Conservation (phyloP, 2,888 invertebrate species). For the Apodemia zela region DNA sequence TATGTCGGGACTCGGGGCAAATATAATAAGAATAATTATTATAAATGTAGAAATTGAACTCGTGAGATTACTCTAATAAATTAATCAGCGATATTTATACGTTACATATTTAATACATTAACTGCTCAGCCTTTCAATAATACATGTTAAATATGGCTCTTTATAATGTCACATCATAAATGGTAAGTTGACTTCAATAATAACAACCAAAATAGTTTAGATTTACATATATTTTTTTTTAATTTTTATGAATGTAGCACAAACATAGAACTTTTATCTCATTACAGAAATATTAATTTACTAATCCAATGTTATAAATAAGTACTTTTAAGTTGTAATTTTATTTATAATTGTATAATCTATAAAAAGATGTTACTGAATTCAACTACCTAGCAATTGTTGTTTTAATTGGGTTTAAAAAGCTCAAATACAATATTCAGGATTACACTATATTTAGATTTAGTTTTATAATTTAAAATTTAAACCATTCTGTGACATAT, state of each 20-base stretch:
- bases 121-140: background rate
- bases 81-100: constrained; percentile 20
- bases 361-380: background rate
- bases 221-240: too few relatives aligned
- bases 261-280: background rate
- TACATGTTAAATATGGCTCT: too few relatives aligned
- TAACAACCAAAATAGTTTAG: too few relatives aligned
- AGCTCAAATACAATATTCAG: background rate
- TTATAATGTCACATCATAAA: too few relatives aligned
- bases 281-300: background rate
- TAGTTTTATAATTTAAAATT: background rate
- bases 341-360: background rate
- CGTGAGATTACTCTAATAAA: constrained; percentile 16
- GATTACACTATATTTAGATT: background rate
- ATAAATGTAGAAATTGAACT: background rate
- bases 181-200: too few relatives aligned
- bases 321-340: background rate
- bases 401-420: background rate
- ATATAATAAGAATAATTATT: background rate
- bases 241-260: background rate
- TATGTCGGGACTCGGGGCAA: too few relatives aligned
- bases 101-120: background rate
- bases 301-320: background rate
- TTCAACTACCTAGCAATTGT: background rate
- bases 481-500: background rate